These are phyloP conservation scores for Fissipunctia ypsillon DNA, from an alignment of 2,888 invertebrate genomes.

Conservation along the genomic window DNA sequence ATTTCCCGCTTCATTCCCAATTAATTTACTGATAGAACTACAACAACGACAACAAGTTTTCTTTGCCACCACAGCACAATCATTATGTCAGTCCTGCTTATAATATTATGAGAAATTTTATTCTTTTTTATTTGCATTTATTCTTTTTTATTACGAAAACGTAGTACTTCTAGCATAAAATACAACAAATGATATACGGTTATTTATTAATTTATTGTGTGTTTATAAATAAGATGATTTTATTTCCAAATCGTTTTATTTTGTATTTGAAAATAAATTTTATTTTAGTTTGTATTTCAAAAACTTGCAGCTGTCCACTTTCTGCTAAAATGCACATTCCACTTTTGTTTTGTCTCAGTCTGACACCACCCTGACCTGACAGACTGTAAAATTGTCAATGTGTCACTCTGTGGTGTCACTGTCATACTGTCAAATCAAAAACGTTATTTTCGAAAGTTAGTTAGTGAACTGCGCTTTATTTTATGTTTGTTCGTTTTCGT, in stretches of 20 bases:
- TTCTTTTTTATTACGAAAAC: no score
- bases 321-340: background rate
- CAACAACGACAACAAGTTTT: no score
- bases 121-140: no score
- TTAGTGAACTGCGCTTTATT: background rate
- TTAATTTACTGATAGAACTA: conserved; percentile 7
- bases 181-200: background rate
- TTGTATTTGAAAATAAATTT: background rate
- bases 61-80: no score
- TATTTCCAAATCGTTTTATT: background rate
- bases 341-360: no score
- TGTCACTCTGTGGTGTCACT: no score
- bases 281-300: background rate
- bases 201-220: background rate
- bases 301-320: background rate
- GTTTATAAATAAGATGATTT: background rate
- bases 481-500: background rate
- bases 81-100: background rate
- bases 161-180: no score
- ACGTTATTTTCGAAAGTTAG: conserved; percentile 51
- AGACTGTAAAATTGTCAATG: no score
- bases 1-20: conserved; percentile 39
- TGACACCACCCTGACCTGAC: background rate
- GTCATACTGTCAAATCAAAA: conserved; percentile 15
- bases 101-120: no score